Conservation (phyloP, 2,113 vertebrate genomes). For the Chaetops frenatus region DNA sequence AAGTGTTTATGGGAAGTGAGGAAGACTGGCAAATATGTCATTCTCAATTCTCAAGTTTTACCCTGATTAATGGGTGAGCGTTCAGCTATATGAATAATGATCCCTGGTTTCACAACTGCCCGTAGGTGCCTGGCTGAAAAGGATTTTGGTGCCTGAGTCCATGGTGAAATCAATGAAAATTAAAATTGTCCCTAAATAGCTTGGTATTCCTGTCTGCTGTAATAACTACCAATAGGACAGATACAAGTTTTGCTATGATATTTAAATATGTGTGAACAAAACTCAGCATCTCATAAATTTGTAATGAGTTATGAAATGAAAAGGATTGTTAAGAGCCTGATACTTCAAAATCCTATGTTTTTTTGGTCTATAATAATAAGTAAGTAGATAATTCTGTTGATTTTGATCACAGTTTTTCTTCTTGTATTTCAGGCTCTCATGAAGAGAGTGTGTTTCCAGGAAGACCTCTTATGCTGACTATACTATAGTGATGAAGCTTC, state of each 20-base stretch:
- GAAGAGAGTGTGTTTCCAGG: neutral
- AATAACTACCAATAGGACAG: neutral
- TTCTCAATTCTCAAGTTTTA: neutral
- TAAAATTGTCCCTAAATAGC: neutral
- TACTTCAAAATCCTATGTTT: neutral
- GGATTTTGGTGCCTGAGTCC: neutral
- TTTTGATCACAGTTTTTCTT: neutral
- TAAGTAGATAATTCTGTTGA: neutral
- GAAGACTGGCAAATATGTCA: neutral
- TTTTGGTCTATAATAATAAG: neutral
- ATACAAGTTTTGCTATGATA: neutral
- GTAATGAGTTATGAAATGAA: neutral
- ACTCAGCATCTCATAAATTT: neutral
- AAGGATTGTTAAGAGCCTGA: neutral
- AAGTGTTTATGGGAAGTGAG: conserved; percentile 17
- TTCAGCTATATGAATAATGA: neutral
- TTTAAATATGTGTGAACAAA: neutral
- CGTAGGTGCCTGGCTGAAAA: neutral
- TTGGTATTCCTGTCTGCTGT: neutral
- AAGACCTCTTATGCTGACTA: neutral
- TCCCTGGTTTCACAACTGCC: neutral
- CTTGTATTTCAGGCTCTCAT: neutral
- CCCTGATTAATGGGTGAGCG: conserved; percentile 15
- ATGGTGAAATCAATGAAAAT: neutral
- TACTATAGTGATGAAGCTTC: neutral